phyloP scores from a whole-genome alignment of 2,797 vertebrate genomes.

The Trachurus trachurus region DNA sequence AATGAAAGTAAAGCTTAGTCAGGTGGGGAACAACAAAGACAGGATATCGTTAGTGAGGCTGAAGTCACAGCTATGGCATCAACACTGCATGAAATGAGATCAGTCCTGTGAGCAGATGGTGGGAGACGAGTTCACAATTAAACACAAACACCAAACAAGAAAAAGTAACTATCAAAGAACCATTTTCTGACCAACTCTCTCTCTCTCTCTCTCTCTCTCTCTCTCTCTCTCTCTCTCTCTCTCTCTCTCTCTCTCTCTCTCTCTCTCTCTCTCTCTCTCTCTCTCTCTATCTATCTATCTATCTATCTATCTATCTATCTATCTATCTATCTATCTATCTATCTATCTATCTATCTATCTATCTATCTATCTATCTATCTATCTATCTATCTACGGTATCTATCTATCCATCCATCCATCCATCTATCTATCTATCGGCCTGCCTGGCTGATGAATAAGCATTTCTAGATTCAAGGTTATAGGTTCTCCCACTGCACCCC shows the following conservation, averaged over 20 bases:
- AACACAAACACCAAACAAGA: conserved; percentile 20
- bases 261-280: too few relatives aligned
- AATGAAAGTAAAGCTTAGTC: conserved; percentile 29
- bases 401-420: too few relatives aligned
- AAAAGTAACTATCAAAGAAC: conserved; percentile 20
- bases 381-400: too few relatives aligned
- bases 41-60: conserved; percentile 50
- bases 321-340: too few relatives aligned
- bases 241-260: too few relatives aligned
- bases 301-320: too few relatives aligned
- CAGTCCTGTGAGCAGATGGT: conserved; percentile 39
- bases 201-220: too few relatives aligned
- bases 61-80: conserved; percentile 46
- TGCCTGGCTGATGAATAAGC: conserved; percentile 3
- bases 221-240: too few relatives aligned
- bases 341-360: too few relatives aligned
- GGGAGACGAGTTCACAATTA: conserved; percentile 29
- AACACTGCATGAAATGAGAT: conserved; percentile 42
- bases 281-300: too few relatives aligned
- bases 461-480: neutral
- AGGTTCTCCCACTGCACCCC: conserved; percentile 2
- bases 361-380: too few relatives aligned
- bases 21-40: conserved; percentile 44
- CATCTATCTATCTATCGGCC: too few relatives aligned
- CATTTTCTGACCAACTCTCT: neutral